These are phyloP conservation scores for Cheilosia scutellata DNA, from an alignment of 2,888 invertebrate genomes.

Conservation along the genomic window DNA sequence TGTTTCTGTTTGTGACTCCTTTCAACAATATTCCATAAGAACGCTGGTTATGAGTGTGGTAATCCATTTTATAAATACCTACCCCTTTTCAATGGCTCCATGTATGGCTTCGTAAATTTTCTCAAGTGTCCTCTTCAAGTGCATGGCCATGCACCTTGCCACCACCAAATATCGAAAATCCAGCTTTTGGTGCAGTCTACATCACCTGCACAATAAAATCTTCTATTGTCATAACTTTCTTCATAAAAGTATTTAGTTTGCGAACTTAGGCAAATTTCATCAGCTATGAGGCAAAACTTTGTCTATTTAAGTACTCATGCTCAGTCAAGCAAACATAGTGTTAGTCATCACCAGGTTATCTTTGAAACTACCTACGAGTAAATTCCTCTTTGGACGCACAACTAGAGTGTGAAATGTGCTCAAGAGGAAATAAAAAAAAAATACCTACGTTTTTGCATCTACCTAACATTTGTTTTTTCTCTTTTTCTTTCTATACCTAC, in stretches of 20 bases:
- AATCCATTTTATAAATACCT: too few relatives aligned
- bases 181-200: neutral
- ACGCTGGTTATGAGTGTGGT: too few relatives aligned
- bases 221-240: slow-evolving; percentile 1
- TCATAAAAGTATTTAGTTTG: neutral
- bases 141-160: neutral
- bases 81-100: too few relatives aligned
- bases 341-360: slow-evolving; percentile 23
- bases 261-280: slow-evolving; percentile 12
- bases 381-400: neutral
- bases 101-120: too few relatives aligned
- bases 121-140: neutral
- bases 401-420: neutral
- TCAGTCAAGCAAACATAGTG: slow-evolving; percentile 3
- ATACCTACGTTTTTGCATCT: neutral
- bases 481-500: slow-evolving; percentile 23
- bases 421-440: neutral
- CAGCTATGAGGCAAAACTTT: slow-evolving; percentile 9
- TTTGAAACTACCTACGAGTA: neutral
- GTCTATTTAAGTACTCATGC: slow-evolving; percentile 16
- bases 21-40: too few relatives aligned
- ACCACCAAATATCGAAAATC: neutral
- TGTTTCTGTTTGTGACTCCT: too few relatives aligned
- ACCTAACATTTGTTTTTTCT: slow-evolving; percentile 26
- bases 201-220: slow-evolving; percentile 7